Percentiles rank a stretch among this genome's conserved stretches.
These are phyloP conservation scores for Lagodon rhomboides DNA, from an alignment of 2,797 vertebrate species.

Conservation along the genomic window DNA sequence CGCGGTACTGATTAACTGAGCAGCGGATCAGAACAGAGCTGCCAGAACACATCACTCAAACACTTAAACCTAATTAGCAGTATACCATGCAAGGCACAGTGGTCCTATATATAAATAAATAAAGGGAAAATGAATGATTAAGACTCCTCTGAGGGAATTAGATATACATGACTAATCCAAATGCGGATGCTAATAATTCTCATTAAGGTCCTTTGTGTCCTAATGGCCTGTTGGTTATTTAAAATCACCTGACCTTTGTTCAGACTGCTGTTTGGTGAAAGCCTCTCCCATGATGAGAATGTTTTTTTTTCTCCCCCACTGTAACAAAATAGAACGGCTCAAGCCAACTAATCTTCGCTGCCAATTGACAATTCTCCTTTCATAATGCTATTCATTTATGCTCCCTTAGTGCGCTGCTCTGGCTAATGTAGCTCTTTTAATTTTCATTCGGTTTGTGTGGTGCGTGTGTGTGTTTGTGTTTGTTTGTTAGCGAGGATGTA, in stretches of 20 bases:
- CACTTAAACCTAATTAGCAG: constrained; percentile 64
- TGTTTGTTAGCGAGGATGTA: constrained; percentile 42
- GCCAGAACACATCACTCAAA: constrained; percentile 64
- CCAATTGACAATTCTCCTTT: constrained; percentile 71
- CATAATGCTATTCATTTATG: constrained; percentile 78
- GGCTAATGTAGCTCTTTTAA: constrained; percentile 71
- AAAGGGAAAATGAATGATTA: constrained; percentile 55
- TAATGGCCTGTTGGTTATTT: constrained; percentile 28
- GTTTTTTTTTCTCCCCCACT: constrained; percentile 16
- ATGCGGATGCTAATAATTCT: constrained; percentile 60
- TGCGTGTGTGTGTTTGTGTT: constrained; percentile 20
- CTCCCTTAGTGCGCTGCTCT: constrained; percentile 58
- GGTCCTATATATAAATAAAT: constrained; percentile 54
- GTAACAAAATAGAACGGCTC: constrained; percentile 58
- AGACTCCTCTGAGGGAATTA: constrained; percentile 48
- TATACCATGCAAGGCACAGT: constrained; percentile 42
- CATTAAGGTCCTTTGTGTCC: constrained; percentile 47
- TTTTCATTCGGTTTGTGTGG: constrained; percentile 56
- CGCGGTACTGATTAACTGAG: constrained; percentile 57
- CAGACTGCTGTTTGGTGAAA: constrained; percentile 26
- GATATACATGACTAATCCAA: constrained; percentile 53
- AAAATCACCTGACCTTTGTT: constrained; percentile 65
- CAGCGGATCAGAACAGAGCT: constrained; percentile 49
- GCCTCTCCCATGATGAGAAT: constrained; percentile 23
- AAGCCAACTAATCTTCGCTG: constrained; percentile 66